Base-by-base conservation (phyloP, 2,113 vertebrate genomes). In the Pygoscelis adeliae region DNA sequence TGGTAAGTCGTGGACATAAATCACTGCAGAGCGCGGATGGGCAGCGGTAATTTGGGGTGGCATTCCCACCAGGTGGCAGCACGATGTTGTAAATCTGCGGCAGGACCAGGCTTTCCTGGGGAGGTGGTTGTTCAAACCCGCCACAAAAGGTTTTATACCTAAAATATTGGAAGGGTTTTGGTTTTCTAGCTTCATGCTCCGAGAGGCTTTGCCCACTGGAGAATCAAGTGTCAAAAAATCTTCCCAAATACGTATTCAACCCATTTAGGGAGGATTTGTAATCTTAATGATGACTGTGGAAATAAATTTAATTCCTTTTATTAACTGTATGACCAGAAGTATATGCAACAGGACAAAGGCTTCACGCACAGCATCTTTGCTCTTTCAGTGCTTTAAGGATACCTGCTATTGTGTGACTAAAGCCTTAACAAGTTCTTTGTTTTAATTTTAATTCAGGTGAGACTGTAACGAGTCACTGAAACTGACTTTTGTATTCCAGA, bases 1-100 rank as follows among this genome's bases (percentile, higher is more conserved):
- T 99, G 99, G 99, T 99, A 98, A 99, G 99, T 99, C 38, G 6
- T 26, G 49, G 79, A 63, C 44, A 7, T 49, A 16, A 67, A 65
- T 34, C 27, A 4, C 34, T 69, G 72, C 27, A 40, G 66, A 5
- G 38, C 36, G 4, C 46, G 65, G 81, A 12, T 47, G 80, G 47
- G 49, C 52, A 17, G 38, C 15, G 4, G 52, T 55, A 38, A 79
- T 59, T 87, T 61, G 62, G 67, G 87, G 72, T 9, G 46, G 26
- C 56, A 3, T 92, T 90, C 87, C 97, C 97, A 96, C 93, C 94
- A 98, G 98, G 96, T 98, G 98, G 97, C 98, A 98, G 97, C 93
- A 96, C n/a, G 76, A 55, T 58, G 93, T 95, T 90, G 96, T 82
- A 50, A 76, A 98, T 97, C 61, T 63, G 90, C 23, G 11, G 58